Conservation (phyloP, 1,140 invertebrate genomes). For the Varroa destructor region DNA sequence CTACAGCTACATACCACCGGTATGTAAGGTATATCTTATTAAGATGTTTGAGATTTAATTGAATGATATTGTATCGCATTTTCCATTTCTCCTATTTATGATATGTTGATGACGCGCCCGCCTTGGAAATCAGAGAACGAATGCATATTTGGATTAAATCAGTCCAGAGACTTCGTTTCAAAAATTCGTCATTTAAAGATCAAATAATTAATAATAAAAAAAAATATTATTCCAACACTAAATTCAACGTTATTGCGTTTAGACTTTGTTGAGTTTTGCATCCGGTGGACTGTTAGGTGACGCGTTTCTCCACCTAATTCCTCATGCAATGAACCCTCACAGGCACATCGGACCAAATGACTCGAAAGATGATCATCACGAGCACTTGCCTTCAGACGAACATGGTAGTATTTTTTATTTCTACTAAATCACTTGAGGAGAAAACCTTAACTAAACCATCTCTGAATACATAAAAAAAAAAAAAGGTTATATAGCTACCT, state of each 20-base stretch:
- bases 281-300: constrained; percentile 87
- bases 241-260: neutral
- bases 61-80: too few relatives aligned
- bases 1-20: too few relatives aligned
- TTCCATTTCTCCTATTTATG: too few relatives aligned
- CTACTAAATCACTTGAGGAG: neutral
- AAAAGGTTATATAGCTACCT: neutral
- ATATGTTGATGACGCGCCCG: too few relatives aligned
- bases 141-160: neutral
- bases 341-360: constrained; percentile 36
- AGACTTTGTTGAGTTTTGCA: constrained; percentile 66
- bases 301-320: constrained; percentile 90
- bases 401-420: constrained; percentile 17
- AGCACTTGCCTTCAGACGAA: constrained; percentile 36
- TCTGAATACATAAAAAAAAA: neutral
- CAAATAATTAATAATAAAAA: too few relatives aligned
- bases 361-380: constrained; percentile 39
- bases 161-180: neutral
- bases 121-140: too few relatives aligned
- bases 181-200: neutral
- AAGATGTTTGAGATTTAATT: too few relatives aligned
- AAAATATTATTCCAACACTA: neutral
- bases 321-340: constrained; percentile 64
- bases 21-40: too few relatives aligned
- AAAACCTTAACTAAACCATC: neutral